Conservation (phyloP, 2,113 vertebrate genomes). For the Ammodytes dubius region DNA sequence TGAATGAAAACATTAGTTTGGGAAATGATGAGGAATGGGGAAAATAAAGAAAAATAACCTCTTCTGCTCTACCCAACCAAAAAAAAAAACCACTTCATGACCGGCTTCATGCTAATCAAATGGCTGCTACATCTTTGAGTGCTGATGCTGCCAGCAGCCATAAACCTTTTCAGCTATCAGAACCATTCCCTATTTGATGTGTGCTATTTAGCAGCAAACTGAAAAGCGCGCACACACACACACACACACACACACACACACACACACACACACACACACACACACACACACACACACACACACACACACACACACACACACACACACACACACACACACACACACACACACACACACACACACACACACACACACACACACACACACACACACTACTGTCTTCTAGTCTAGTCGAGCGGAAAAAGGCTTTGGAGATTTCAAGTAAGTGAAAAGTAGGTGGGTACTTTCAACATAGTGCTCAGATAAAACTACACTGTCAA, state of each 20-base stretch:
- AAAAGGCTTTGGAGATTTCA: slow-evolving; percentile 45
- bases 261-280: too few relatives aligned
- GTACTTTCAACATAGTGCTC: slow-evolving; percentile 6
- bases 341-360: too few relatives aligned
- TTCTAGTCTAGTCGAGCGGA: slow-evolving; percentile 23
- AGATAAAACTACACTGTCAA: slow-evolving; percentile 36
- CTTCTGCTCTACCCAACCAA: neutral
- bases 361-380: too few relatives aligned
- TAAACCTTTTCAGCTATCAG: slow-evolving; percentile 36
- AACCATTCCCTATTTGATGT: slow-evolving; percentile 34
- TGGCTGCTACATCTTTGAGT: slow-evolving; percentile 24
- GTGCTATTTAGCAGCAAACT: slow-evolving; percentile 52
- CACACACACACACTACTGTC: too few relatives aligned
- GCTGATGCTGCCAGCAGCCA: slow-evolving; percentile 34
- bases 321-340: too few relatives aligned
- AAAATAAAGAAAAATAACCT: neutral
- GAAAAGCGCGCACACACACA: slow-evolving; percentile 3
- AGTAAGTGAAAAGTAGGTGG: slow-evolving; percentile 36
- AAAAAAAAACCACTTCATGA: too few relatives aligned
- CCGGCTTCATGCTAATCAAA: slow-evolving; percentile 36
- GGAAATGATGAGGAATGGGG: too few relatives aligned
- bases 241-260: too few relatives aligned
- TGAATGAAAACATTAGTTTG: too few relatives aligned
- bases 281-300: too few relatives aligned
- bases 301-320: too few relatives aligned